Percentiles rank a stretch among this genome's conserved stretches.
These are phyloP conservation scores for Calephelis nemesis DNA, from an alignment of 1,140 invertebrate genomes.

Conservation along the genomic window DNA sequence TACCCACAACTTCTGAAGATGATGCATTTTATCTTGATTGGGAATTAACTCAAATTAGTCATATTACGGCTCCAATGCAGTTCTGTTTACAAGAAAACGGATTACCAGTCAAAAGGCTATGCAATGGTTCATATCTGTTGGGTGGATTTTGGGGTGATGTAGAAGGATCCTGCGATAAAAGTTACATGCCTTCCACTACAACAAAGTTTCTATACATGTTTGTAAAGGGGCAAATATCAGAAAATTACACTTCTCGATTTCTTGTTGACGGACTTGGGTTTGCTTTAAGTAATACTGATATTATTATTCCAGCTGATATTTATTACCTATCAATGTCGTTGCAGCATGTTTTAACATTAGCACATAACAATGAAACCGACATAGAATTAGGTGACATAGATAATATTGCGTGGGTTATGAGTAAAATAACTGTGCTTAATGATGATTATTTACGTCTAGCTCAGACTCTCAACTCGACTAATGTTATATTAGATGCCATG, in stretches of 20 bases:
- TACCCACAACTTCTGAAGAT: slow-evolving; percentile 50
- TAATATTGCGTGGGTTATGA: slow-evolving; percentile 73
- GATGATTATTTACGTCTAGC: slow-evolving; percentile 65
- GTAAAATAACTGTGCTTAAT: slow-evolving; percentile 73
- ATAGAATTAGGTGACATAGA: slow-evolving; percentile 65
- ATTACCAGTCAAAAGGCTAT: slow-evolving; percentile 70
- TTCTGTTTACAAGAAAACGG: slow-evolving; percentile 76
- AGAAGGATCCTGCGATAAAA: slow-evolving; percentile 63
- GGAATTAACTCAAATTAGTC: slow-evolving; percentile 66
- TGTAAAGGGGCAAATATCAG: slow-evolving; percentile 52
- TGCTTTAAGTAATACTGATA: slow-evolving; percentile 53
- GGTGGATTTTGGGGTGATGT: slow-evolving; percentile 70
- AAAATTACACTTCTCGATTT: slow-evolving; percentile 54
- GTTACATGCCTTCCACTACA: slow-evolving; percentile 56
- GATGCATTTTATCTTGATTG: slow-evolving; percentile 53
- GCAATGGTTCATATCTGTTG: slow-evolving; percentile 66
- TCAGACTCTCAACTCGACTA: slow-evolving; percentile 77
- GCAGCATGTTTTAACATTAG: slow-evolving; percentile 54
- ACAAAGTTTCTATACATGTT: slow-evolving; percentile 70
- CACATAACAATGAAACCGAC: slow-evolving; percentile 46
- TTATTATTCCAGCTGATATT: slow-evolving; percentile 76
- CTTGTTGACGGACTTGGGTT: slow-evolving; percentile 57
- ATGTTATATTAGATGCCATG: slow-evolving; percentile 76
- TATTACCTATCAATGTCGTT: slow-evolving; percentile 78
- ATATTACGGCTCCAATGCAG: slow-evolving; percentile 67